Base-by-base conservation (phyloP, 2,888 invertebrate species). In the Microdon myrmicae region DNA sequence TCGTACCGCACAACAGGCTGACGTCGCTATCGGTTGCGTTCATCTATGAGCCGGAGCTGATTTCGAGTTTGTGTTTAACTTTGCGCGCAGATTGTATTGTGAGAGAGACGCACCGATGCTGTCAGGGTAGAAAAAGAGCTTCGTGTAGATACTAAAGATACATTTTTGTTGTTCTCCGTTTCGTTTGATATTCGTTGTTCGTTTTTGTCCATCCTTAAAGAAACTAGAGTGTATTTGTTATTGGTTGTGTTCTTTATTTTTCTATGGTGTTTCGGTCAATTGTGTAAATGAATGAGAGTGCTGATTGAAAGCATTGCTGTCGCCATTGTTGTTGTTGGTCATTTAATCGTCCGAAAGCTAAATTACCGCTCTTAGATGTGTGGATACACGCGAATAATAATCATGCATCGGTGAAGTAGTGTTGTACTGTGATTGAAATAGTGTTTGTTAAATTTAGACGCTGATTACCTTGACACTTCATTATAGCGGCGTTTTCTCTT, bases 41-140 rank as follows among this genome's bases (percentile, higher is more conserved):
- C 64, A 64, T 64, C 64, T 58, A 51, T 41, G 45, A 64, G 48
- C 51, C 64, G 64, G 51, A 64, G 64, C 58, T 64, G 58, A 47
- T 47, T 64, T 58, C 58, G 64, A 64, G 64, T 64, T 64, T 64
- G 37, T 58, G 64, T 64, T 64, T 58, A 64, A 58, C 64, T 64
- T 58, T 64, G 64, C 22, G 7, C 58, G 58, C 43, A 58, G 64
- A 64, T 53, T 53, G 64, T 56, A 45, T 58, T 58, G 64, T 64
- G 47, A 43, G 47, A 51, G 45, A 64, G 56, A 58, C 49, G 47
- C 53, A 29, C 26, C 20, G 28, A 54, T 29, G 8, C 13, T 37
- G 37, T 17, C 26, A 58, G 45, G 43, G 45, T 28, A 35, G 17
- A 41, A 37, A 28, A 45, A 44, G 26, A 26, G 17, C 22, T 37